Evolutionary conservation across 2,888 invertebrate genomes (phyloP).

Genomic region (Drosophila neotestacea): DNA sequence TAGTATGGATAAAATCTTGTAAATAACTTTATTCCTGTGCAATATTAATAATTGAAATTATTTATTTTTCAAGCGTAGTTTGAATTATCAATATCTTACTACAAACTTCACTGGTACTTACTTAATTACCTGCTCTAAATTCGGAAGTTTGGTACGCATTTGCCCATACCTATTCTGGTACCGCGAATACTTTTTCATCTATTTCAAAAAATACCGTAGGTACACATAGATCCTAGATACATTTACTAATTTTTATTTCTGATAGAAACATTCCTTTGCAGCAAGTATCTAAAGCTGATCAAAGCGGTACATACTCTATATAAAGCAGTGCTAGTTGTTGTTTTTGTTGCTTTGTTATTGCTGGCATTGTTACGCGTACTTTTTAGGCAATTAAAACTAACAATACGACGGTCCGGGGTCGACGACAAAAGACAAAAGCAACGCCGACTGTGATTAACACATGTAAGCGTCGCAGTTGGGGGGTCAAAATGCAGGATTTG

Average conservation of each 20-base stretch:
- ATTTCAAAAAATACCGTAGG: background rate
- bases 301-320: constrained; percentile 4
- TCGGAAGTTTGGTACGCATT: background rate
- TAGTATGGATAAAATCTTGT: too few relatives aligned
- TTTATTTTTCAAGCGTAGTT: background rate
- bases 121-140: too few relatives aligned
- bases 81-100: too few relatives aligned
- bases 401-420: constrained; percentile 56
- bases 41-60: background rate
- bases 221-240: background rate
- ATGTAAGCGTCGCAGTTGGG: constrained; percentile 77
- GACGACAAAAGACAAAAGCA: constrained; percentile 58
- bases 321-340: constrained; percentile 21
- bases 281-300: background rate
- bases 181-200: background rate
- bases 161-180: background rate
- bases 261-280: background rate
- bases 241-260: background rate
- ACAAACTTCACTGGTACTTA: too few relatives aligned
- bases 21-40: too few relatives aligned
- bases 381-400: constrained; percentile 82
- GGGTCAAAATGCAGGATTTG: constrained; percentile 39
- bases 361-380: constrained; percentile 63
- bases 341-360: constrained; percentile 25
- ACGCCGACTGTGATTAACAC: constrained; percentile 79